Conservation (phyloP, 2,797 vertebrate genomes). For the Anas acuta region DNA sequence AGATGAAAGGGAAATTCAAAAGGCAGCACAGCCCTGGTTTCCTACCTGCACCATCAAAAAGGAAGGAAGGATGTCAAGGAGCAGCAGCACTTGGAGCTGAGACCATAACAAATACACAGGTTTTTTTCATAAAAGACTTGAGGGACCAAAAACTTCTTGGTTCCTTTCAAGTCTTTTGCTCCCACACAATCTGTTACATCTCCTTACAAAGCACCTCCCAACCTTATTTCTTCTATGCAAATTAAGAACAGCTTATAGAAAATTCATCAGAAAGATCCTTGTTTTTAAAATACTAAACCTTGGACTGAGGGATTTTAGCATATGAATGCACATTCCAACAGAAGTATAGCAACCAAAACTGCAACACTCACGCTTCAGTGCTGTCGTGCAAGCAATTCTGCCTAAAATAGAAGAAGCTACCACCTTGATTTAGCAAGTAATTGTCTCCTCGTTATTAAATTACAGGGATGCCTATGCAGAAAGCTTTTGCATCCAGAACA, state of each 20-base stretch:
- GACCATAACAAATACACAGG: not conserved
- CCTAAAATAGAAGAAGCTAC: not conserved
- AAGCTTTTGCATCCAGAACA: not conserved
- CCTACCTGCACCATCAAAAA: conserved; percentile 1
- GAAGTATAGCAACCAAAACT: not conserved
- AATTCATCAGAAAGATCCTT: not conserved
- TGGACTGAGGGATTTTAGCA: not conserved
- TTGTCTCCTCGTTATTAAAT: not conserved
- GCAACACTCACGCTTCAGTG: not conserved
- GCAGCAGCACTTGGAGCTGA: not conserved
- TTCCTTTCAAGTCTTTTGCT: not conserved
- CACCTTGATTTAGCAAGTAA: not conserved
- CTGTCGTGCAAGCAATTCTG: not conserved
- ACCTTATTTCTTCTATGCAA: not conserved
- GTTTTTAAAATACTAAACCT: not conserved
- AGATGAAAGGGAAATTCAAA: conserved; percentile 46
- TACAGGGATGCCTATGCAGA: not conserved
- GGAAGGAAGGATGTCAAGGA: not conserved
- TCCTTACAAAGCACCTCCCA: not conserved
- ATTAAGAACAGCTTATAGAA: not conserved
- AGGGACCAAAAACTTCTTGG: not conserved
- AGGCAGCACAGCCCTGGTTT: not conserved
- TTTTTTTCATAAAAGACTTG: not conserved
- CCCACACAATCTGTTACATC: not conserved
- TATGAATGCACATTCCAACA: not conserved